These are phyloP conservation scores for Phrynosoma blainvillii DNA, from an alignment of 2,113 vertebrate species.

Conservation along the genomic window DNA sequence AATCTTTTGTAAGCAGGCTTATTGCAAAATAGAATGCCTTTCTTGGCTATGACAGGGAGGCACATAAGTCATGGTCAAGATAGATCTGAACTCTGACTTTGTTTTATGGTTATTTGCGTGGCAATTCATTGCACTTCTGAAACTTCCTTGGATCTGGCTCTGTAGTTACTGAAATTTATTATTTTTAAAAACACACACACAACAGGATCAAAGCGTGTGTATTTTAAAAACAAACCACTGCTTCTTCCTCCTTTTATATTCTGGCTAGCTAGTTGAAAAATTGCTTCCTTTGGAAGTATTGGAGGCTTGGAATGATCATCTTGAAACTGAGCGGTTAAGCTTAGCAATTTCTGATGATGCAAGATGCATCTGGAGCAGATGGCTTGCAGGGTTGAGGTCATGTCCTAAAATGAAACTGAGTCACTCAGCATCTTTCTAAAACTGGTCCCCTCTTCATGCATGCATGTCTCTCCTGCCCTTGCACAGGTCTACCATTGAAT, in stretches of 20 bases:
- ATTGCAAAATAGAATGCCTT: neutral
- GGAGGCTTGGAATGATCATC: neutral
- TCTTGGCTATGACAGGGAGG: neutral
- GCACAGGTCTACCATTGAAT: neutral
- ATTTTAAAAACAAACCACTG: neutral
- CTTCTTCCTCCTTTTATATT: neutral
- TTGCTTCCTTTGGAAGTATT: neutral
- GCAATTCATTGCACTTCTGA: neutral
- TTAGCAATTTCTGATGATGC: neutral
- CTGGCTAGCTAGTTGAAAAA: neutral
- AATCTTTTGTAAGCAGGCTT: neutral
- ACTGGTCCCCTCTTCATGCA: neutral
- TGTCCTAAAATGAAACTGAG: neutral
- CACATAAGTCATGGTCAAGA: neutral
- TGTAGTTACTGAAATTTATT: too few species aligned
- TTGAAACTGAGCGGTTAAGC: neutral
- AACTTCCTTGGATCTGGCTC: neutral
- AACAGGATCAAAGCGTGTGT: too few species aligned
- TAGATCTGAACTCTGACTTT: neutral
- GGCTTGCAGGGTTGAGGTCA: neutral
- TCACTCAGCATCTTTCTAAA: neutral
- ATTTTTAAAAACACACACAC: too few species aligned
- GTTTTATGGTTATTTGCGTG: neutral
- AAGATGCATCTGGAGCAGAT: neutral
- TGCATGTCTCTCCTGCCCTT: neutral